Evolutionary conservation across 2,113 vertebrate genomes (phyloP), one percentile per base, ranked within the genome.

Genomic region (Erinaceus europaeus): DNA sequence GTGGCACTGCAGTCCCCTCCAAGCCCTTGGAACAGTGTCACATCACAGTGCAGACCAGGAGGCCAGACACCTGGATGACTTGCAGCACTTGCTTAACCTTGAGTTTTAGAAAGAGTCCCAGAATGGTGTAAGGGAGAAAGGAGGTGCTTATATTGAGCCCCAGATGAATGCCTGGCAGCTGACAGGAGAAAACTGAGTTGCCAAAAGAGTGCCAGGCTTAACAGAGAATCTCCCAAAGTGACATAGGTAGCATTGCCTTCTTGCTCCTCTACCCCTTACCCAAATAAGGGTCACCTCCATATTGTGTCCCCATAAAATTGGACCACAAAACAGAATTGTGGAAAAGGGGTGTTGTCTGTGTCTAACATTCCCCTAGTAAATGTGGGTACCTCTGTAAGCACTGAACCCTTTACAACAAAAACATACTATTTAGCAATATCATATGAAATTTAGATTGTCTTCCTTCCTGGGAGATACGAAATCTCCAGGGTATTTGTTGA

Each of bases 1-100:
- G 93, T 93, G 90, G 93, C 90, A 91, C 21, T 94, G 94, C 93
- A 92, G 95, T 95, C 72, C 88, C 76, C 85, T 92, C 52, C 34
- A 57, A 91, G 76, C 79, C n/a, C n/a, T n/a, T n/a, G n/a, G n/a
- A n/a, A 55, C 78, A 50, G 67, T 88, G 91, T 91, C 93, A 77
- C 20, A 36, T 94, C 95, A 91, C 59, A n/a, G 75, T 91, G 79
- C 95, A 94, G 91, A 83, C 50, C 38, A 92, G 62, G 21, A 25
- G 71, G 82, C 87, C 90, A 90, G 92, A 21, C 15, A n/a, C n/a
- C n/a, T 78, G 34, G 62, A 84, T 57, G 67, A 38, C 40, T 73
- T 68, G 78, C 78, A 84, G 64, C 81, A 13, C 69, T 75, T 23
- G 34, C 53, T 87, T 90, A 88, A 89, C 92, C 89, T 91, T 90